phyloP scores from a whole-genome alignment of 2,888 invertebrate genomes.

The Tetramorium bicarinatum region DNA sequence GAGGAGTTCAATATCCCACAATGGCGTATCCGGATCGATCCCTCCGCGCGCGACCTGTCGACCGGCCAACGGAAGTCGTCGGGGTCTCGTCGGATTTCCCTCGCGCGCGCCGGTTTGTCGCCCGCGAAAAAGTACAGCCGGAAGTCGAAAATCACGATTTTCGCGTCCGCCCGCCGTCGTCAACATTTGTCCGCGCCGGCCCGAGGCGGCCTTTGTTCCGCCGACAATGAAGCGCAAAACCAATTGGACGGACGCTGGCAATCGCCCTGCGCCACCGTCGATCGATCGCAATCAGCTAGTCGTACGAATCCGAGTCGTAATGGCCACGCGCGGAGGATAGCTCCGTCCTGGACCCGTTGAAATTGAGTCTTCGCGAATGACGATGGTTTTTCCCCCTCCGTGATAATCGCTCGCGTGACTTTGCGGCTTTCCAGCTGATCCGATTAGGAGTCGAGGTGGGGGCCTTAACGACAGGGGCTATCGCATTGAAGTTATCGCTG shows the following conservation, averaged over 20 bases:
- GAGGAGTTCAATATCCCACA: conserved; percentile 72
- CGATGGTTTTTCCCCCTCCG: background rate
- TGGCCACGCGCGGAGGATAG: background rate
- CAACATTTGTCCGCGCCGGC: conserved; percentile 70
- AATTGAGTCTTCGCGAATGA: conserved; percentile 28
- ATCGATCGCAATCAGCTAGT: conserved; percentile 72
- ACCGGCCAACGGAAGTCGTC: conserved; percentile 65
- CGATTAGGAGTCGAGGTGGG: background rate
- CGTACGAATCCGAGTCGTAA: conserved; percentile 24
- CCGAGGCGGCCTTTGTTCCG: conserved; percentile 70
- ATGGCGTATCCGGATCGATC: conserved; percentile 67
- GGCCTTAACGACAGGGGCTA: background rate
- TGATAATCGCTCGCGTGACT: conserved; percentile 19
- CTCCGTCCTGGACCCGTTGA: background rate
- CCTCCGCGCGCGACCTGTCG: conserved; percentile 35
- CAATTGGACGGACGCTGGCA: conserved; percentile 71
- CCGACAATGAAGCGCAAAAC: conserved; percentile 72
- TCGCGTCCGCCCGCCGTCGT: conserved; percentile 68
- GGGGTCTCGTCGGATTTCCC: conserved; percentile 70
- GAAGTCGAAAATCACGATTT: conserved; percentile 74
- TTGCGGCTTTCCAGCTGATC: conserved; percentile 18
- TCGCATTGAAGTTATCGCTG: background rate
- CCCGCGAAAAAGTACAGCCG: conserved; percentile 70
- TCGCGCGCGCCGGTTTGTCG: conserved; percentile 71
- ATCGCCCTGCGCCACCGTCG: conserved; percentile 56